A percentile compares a stretch with the other conserved stretches of the same genome.
These are phyloP conservation scores for Drosophila eugracilis DNA, from an alignment of 1,140 invertebrate species.

Conservation along the genomic window DNA sequence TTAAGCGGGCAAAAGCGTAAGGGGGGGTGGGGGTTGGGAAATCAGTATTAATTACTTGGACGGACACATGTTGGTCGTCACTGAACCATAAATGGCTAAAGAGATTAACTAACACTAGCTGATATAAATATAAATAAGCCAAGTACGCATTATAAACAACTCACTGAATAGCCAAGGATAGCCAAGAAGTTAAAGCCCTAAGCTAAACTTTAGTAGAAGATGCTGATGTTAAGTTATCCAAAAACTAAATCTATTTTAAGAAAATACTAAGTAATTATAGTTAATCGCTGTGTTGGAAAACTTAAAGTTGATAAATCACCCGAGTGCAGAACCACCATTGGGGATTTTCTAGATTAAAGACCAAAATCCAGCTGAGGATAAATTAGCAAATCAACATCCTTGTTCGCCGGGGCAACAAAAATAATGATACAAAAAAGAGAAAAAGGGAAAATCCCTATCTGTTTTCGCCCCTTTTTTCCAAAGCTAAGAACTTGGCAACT, in stretches of 20 bases:
- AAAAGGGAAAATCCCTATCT: too few relatives aligned
- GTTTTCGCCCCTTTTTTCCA: too few relatives aligned
- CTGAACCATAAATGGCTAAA: conserved; percentile 19
- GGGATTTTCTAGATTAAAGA: background rate
- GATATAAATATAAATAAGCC: conserved; percentile 15
- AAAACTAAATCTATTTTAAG: too few relatives aligned
- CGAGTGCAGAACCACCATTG: background rate
- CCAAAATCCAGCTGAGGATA: conserved; percentile 1
- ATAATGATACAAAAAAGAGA: background rate
- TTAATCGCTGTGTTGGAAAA: background rate
- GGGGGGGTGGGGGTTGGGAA: too few relatives aligned
- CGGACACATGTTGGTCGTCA: conserved; percentile 6
- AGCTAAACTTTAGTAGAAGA: too few relatives aligned
- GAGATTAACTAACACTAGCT: conserved; percentile 1
- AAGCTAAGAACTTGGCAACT: conserved; percentile 23
- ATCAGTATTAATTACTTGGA: conserved; percentile 77
- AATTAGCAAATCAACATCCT: conserved; percentile 2
- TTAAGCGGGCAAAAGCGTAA: conserved; percentile 47
- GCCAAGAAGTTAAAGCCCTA: too few relatives aligned
- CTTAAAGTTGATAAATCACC: background rate
- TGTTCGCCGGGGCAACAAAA: background rate
- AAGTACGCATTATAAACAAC: conserved; percentile 13
- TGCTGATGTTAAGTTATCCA: too few relatives aligned
- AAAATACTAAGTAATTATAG: too few relatives aligned
- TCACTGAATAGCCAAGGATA: background rate